These are phyloP conservation scores for Melitaea athalia DNA, from an alignment of 2,888 invertebrate genomes.

Conservation along the genomic window DNA sequence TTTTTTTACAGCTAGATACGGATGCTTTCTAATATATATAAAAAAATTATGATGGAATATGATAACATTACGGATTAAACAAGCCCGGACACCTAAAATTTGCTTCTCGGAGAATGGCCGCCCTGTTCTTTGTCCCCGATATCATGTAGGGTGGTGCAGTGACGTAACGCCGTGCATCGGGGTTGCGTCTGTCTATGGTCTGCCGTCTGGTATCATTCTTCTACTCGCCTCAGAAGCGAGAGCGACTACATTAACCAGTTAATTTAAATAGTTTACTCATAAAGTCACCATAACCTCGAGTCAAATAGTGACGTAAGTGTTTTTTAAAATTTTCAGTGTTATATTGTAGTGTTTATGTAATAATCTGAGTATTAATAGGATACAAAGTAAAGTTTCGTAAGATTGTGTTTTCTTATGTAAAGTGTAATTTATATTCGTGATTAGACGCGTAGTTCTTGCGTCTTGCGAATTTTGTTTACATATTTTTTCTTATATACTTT, in stretches of 20 bases:
- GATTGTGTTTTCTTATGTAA: background rate
- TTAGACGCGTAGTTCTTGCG: slow-evolving; percentile 1
- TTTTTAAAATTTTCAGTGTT: background rate
- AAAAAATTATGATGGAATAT: too few species aligned
- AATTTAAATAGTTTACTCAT: background rate
- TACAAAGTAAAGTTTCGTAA: background rate
- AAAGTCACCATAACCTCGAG: background rate
- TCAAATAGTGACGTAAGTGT: background rate
- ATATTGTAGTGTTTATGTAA: background rate
- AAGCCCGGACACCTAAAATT: too few species aligned
- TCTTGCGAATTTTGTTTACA: background rate
- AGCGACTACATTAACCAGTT: background rate
- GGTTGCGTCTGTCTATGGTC: too few species aligned
- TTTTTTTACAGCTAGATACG: too few species aligned
- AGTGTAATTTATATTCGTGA: background rate
- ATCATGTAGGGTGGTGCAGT: slow-evolving; percentile 23
- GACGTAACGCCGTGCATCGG: slow-evolving; percentile 20
- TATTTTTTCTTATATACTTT: background rate
- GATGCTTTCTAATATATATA: too few species aligned
- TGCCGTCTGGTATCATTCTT: slow-evolving; percentile 8
- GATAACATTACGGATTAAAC: too few species aligned
- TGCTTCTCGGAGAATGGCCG: too few species aligned
- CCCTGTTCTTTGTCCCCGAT: background rate
- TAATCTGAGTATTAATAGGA: background rate
- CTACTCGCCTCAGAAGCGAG: background rate